A percentile compares a stretch with the other conserved stretches of the same genome.
phyloP scores from a whole-genome alignment of 2,113 vertebrate species.

The Periophthalmus modestus region DNA sequence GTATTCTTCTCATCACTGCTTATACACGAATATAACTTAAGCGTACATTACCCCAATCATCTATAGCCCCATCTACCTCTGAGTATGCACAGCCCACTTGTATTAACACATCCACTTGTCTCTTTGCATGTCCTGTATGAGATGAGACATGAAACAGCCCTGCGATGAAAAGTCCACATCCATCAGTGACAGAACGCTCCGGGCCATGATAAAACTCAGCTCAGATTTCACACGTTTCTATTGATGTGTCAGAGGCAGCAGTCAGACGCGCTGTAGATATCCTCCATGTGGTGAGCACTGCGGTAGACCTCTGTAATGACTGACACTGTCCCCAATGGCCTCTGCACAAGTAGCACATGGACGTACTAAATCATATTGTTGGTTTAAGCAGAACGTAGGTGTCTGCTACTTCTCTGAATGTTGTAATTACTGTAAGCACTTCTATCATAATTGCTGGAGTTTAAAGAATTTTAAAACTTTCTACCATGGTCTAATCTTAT shows the following conservation, averaged over 20 bases:
- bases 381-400: not conserved
- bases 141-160: slow-evolving; percentile 44
- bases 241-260: slow-evolving; percentile 42
- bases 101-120: slow-evolving; percentile 41
- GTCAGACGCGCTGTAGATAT: slow-evolving; percentile 20
- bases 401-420: not conserved
- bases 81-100: slow-evolving; percentile 6
- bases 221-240: slow-evolving; percentile 49
- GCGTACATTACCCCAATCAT: slow-evolving; percentile 9
- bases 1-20: no score
- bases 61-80: slow-evolving; percentile 19
- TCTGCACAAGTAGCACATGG: not conserved
- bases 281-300: slow-evolving; percentile 12
- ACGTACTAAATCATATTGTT: not conserved
- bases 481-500: no score
- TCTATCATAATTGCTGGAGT: no score
- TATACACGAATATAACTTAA: no score
- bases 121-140: slow-evolving; percentile 37
- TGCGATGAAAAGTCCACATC: slow-evolving; percentile 41
- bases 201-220: slow-evolving; percentile 41
- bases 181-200: slow-evolving; percentile 36
- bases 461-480: no score
- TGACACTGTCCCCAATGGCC: not conserved
- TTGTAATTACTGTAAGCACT: not conserved
- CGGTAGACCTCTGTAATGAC: slow-evolving; percentile 3